Evolutionary conservation across 2,797 vertebrate genomes (phyloP), one percentile per base, ranked within the genome.

Genomic region (Alectoris magna): DNA sequence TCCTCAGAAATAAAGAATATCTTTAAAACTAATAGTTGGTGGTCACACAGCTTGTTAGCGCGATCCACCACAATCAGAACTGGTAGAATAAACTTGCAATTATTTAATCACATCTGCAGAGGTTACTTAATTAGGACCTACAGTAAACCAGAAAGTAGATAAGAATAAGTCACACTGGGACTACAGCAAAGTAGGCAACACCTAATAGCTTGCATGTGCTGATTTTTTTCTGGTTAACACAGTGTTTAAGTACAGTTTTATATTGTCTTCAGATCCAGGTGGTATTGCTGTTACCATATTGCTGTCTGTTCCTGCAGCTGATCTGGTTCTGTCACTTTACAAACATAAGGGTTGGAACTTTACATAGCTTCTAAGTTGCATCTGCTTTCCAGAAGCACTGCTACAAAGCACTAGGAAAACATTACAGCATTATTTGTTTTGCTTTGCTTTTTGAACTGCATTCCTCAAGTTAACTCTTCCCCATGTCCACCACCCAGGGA

Each of bases 11-110:
- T 23, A 85, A 34, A 24, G 56, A 55, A 56, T 3, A 11, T 27
- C 62, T 88, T 95, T 94, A 43, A 56, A 73, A 91, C 71, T 22
- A 90, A 82, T 17, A 72, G 36, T 16, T 90, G 74, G 26, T 70
- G 74, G 76, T 93, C 78, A 86, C 38, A 44, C 59, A 67, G 72
- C 19, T 68, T 27, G 46, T 60, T 15, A 26, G 10, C 29, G 26
- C 21, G 34, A 55, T 51, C 55, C 36, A 90, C 62, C 62, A 87
- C 43, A 77, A 80, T 26, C 46, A 68, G 56, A 75, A 76, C 4
- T 80, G 19, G 66, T 71, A 62, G 48, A 23, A 71, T 64, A 46
- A 93, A 64, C 44, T 41, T 41, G 72, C 75, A 73, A 76, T 44
- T 63, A 91, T 63, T 66, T 58, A 58, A 38, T 49, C 76, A n/a